phyloP scores from a whole-genome alignment of 2,888 invertebrate species.

The Erebia ligea region DNA sequence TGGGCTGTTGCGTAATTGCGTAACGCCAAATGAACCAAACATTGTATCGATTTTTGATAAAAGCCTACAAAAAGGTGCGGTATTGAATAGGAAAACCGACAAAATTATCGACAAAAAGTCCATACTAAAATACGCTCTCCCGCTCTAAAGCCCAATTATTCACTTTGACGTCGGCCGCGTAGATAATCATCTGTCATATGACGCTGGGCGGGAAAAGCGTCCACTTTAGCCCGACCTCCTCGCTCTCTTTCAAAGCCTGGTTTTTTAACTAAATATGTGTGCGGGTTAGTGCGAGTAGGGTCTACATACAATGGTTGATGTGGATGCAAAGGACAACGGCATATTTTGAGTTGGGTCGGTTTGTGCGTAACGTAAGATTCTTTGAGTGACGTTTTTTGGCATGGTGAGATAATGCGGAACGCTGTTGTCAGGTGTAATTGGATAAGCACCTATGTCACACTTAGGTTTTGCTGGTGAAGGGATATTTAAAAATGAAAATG shows the following conservation, averaged over 20 bases:
- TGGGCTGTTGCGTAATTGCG: background rate
- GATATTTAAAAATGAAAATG: background rate
- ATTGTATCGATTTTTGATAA: conserved; percentile 12
- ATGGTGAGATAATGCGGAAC: conserved; percentile 50
- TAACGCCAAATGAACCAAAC: background rate
- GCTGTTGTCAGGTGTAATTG: conserved; percentile 38
- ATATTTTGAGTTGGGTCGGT: conserved; percentile 58
- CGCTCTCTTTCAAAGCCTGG: conserved; percentile 46
- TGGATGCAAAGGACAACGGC: conserved; percentile 41
- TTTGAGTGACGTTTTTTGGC: conserved; percentile 64
- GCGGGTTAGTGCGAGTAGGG: conserved; percentile 37
- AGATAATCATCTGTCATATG: conserved; percentile 82
- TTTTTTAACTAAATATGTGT: conserved; percentile 40
- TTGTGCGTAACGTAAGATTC: conserved; percentile 72
- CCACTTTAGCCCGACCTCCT: conserved; percentile 59
- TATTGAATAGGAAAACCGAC: conserved; percentile 22
- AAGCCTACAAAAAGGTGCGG: conserved; percentile 7
- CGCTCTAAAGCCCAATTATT: conserved; percentile 79
- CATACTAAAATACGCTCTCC: conserved; percentile 44
- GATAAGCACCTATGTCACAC: conserved; percentile 7
- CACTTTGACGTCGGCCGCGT: conserved; percentile 78
- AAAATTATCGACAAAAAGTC: conserved; percentile 39
- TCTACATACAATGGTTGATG: conserved; percentile 34
- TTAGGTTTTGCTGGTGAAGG: conserved; percentile 10
- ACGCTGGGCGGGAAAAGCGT: conserved; percentile 60